phyloP scores from a whole-genome alignment of 2,113 vertebrate species.

The Recurvirostra avosetta region DNA sequence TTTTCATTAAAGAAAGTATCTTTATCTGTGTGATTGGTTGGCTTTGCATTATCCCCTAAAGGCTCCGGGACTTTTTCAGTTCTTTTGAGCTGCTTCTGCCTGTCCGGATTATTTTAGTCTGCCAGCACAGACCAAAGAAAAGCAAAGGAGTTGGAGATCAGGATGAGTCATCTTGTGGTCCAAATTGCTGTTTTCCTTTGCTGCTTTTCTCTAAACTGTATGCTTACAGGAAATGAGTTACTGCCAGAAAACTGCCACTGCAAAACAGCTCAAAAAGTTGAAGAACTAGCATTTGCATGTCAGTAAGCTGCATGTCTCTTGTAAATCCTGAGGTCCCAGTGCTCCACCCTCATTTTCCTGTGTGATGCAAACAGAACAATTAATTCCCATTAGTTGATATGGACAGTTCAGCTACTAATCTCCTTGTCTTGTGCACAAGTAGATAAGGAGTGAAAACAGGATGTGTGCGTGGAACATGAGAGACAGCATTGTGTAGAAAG shows the following conservation, averaged over 20 bases:
- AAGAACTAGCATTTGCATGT: neutral
- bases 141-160: neutral
- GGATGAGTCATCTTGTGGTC: neutral
- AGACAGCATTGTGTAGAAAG: neutral
- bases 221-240: neutral
- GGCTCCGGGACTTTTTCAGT: neutral
- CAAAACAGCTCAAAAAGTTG: neutral
- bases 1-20: neutral
- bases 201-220: neutral
- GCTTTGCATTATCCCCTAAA: neutral
- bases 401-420: neutral
- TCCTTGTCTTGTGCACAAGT: neutral
- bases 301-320: fast-evolving
- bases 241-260: neutral
- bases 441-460: neutral
- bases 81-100: neutral
- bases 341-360: neutral
- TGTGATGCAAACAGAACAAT: neutral
- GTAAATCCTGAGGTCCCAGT: neutral
- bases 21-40: neutral
- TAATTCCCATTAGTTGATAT: neutral
- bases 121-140: neutral
- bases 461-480: neutral
- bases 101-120: neutral
- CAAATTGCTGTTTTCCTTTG: neutral